Percentiles rank a stretch among this genome's conserved stretches.
Conservation (phyloP, 1,140 invertebrate species). For the Mylabris phalerata region DNA sequence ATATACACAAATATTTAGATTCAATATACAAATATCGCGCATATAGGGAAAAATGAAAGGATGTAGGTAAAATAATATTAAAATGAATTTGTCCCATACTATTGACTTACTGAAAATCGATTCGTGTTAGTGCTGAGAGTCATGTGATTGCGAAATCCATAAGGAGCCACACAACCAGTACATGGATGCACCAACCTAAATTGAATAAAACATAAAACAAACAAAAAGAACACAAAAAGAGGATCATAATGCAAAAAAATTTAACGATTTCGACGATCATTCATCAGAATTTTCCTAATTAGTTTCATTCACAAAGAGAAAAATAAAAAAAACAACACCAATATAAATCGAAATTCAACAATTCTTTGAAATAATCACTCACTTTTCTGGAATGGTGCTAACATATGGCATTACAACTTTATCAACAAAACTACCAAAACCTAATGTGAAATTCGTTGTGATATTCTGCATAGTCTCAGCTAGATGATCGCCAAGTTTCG, state of each 20-base stretch:
- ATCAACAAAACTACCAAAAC: constrained; percentile 86
- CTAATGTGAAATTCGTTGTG: constrained; percentile 73
- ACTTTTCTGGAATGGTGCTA: constrained; percentile 50
- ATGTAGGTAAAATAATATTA: too few species aligned
- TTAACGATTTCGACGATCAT: neutral
- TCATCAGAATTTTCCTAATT: neutral
- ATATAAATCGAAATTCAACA: neutral
- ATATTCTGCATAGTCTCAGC: constrained; percentile 64
- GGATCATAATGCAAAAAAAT: neutral
- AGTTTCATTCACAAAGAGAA: neutral
- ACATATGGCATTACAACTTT: constrained; percentile 79
- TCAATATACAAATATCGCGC: too few species aligned
- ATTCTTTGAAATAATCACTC: constrained; percentile 25
- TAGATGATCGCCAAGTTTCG: constrained; percentile 56
- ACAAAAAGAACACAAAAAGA: constrained; percentile 3
- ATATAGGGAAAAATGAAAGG: too few species aligned
- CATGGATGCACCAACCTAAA: constrained; percentile 54
- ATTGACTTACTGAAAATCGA: constrained; percentile 49
- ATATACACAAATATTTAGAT: too few species aligned
- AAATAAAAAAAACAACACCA: neutral
- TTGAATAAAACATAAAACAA: constrained; percentile 12
- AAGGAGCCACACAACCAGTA: constrained; percentile 57
- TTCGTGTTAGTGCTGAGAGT: constrained; percentile 56
- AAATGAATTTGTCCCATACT: too few species aligned
- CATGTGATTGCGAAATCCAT: constrained; percentile 65